Conservation (phyloP, 2,888 invertebrate genomes). For the Epirrhoe tristata region DNA sequence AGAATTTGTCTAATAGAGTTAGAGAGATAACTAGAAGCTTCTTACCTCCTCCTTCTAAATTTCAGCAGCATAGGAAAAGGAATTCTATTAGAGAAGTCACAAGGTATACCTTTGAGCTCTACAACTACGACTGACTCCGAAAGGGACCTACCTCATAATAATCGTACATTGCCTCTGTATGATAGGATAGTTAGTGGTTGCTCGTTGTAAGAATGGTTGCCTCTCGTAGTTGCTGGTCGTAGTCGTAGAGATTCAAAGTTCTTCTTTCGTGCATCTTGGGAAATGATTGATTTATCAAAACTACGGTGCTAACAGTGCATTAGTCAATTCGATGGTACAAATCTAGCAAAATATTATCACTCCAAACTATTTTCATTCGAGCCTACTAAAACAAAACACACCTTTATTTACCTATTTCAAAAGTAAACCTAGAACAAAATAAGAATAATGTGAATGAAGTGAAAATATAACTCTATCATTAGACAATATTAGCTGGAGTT, state of each 20-base stretch:
- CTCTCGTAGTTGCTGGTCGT: slow-evolving; percentile 36
- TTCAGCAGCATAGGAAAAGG: slow-evolving; percentile 43
- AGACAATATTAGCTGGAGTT: slow-evolving; percentile 9
- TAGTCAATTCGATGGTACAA: slow-evolving; percentile 6
- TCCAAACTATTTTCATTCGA: slow-evolving; percentile 13
- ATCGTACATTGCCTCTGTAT: slow-evolving; percentile 17
- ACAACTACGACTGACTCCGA: slow-evolving; percentile 29
- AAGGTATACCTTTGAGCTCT: slow-evolving; percentile 24
- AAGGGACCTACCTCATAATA: slow-evolving; percentile 24
- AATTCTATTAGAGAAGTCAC: slow-evolving; percentile 11
- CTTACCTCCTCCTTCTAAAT: slow-evolving; percentile 78
- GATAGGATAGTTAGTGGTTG: slow-evolving; percentile 29
- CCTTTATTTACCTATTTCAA: slow-evolving; percentile 66
- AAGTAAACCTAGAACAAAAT: slow-evolving; percentile 82
- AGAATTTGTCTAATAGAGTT: slow-evolving; percentile 22
- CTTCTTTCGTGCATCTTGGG: slow-evolving; percentile 38
- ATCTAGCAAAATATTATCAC: slow-evolving; percentile 9
- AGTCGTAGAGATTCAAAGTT: slow-evolving; percentile 39
- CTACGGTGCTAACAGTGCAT: slow-evolving; percentile 28
- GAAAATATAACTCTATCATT: slow-evolving; percentile 27
- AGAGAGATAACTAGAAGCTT: slow-evolving; percentile 50
- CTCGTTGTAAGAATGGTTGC: slow-evolving; percentile 34
- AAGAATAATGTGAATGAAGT: slow-evolving; percentile 46
- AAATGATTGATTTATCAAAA: slow-evolving; percentile 32
- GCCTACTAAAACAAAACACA: slow-evolving; percentile 39